Evolutionary conservation across 2,113 vertebrate genomes (phyloP), one percentile per base, ranked within the genome.

Genomic region (Ceratotherium simum): DNA sequence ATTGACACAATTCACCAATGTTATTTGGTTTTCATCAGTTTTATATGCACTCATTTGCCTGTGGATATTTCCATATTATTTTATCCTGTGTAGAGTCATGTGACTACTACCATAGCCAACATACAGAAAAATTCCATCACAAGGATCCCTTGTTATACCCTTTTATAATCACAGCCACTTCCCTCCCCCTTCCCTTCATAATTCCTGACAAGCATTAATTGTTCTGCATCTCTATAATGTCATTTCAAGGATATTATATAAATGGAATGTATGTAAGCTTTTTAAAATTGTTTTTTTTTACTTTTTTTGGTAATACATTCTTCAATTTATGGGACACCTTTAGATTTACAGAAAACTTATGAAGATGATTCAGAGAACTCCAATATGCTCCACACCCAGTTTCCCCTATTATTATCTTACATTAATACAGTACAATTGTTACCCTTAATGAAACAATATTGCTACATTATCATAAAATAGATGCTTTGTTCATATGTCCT

Each of bases 111-210:
- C 36, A 36, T 5, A 76, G 73, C 18, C 18, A 75, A 85, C 39
- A 58, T 42, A 42, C 13, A 73, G 72, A 86, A 21, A 13, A 42
- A 33, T 67, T 42, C 39, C 27, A 80, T 70, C 6, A 6, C 14
- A 65, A n/a, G 17, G 0, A 21, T 56, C 12, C 13, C 29, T 60
- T 42, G 0, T 69, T 31, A 69, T 9, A 39, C 31, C 10, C 1
- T 46, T 85, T 46, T 6, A 18, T 23, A 70, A 18, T 11, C 60
- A 73, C 1, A 7, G 20, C 2, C 16, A 39, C 27, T 6, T 58
- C 8, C 33, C 17, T 83, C 78, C 46, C 46, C 58, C 27, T 13
- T 60, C 20, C 46, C 18, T 91, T 91, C 8, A 25, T 69, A 27
- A 69, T 29, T 46, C 60, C n/a, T 33, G n/a, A 10, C 8, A 82